Evolutionary conservation across 2,888 invertebrate genomes (phyloP), one percentile per base, ranked within the genome.

Genomic region (Podotricha telesiphe): DNA sequence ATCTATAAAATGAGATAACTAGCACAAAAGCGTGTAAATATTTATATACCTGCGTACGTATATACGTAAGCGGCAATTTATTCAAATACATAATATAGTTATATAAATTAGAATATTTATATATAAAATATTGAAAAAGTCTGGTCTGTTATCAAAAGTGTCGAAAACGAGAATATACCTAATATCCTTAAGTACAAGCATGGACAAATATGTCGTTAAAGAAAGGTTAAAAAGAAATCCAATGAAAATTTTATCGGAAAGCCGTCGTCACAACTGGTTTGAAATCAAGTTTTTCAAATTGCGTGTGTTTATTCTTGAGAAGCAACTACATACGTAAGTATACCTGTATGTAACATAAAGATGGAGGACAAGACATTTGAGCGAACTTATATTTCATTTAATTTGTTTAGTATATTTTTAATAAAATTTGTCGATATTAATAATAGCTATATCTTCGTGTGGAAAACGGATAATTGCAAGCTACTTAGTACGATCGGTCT

Each of bases 271-370:
- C n/a, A 53, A 28, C 34, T 53, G 34, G 28, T 53, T 53, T 53
- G n/a, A 34, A 34, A 28, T 28, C 53, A 53, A 34, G 34, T 53
- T 53, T 53, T 53, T 34, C 53, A 53, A 34, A 53, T 53, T 17
- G 28, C 28, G 4, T 53, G 17, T n/a, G 42, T 42, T 42, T 22
- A 8, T n/a, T n/a, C n/a, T 53, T 53, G 53, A 10, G n/a, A 10
- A 10, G 8, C 53, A 28, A 28, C 28, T 53, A 17, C n/a, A 17
- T 10, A n/a, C 5, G 8, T 17, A 4, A 28, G n/a, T 28, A 6
- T 28, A 28, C 28, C 28, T 28, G 28, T 28, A 1, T 42, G 2
- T 42, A 13, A 42, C 42, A 11, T 42, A 42, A 42, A 42, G 42
- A 42, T 42, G 13, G 42, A 42, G 11, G 17, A 34, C 17, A 28